phyloP scores from a whole-genome alignment of 1,140 invertebrate genomes.

The Drosophila kurseongensis region DNA sequence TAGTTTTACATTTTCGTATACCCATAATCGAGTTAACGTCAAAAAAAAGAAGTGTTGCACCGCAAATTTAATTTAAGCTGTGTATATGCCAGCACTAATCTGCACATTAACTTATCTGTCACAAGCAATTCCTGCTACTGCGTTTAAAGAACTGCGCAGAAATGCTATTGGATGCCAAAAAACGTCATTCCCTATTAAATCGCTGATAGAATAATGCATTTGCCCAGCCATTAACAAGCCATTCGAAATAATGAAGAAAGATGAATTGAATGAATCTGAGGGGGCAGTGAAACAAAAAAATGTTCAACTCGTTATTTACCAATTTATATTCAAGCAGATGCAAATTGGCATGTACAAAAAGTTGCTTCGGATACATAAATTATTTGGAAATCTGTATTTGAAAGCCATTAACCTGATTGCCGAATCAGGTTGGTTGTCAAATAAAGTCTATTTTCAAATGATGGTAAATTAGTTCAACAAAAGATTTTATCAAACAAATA shows the following conservation, averaged over 20 bases:
- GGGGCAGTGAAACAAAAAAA: not conserved
- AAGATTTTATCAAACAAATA: not conserved
- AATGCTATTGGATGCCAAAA: constrained; percentile 12
- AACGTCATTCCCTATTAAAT: constrained; percentile 46
- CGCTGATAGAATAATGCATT: constrained; percentile 23
- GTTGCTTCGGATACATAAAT: constrained; percentile 21
- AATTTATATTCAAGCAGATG: constrained; percentile 29
- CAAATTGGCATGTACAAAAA: constrained; percentile 30
- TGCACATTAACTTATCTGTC: constrained; percentile 21
- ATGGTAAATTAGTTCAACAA: constrained; percentile 3
- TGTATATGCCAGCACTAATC: constrained; percentile 22
- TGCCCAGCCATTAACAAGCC: constrained; percentile 20
- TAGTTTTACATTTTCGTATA: not conserved
- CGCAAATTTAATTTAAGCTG: constrained; percentile 21
- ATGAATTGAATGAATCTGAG: constrained; percentile 41
- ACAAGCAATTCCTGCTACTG: constrained; percentile 33
- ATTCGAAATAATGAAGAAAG: constrained; percentile 60
- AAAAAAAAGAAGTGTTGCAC: constrained; percentile 12
- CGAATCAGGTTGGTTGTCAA: constrained; percentile 5
- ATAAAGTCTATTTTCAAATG: not conserved
- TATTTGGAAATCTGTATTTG: constrained; percentile 31
- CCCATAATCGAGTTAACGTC: constrained; percentile 17
- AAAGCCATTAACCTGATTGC: constrained; percentile 28
- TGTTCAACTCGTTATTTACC: constrained; percentile 9
- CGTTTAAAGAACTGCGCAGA: constrained; percentile 19